Evolutionary conservation across 2,113 vertebrate species (phyloP), one percentile per base, ranked within the genome.

Genomic region (Guaruba guarouba): DNA sequence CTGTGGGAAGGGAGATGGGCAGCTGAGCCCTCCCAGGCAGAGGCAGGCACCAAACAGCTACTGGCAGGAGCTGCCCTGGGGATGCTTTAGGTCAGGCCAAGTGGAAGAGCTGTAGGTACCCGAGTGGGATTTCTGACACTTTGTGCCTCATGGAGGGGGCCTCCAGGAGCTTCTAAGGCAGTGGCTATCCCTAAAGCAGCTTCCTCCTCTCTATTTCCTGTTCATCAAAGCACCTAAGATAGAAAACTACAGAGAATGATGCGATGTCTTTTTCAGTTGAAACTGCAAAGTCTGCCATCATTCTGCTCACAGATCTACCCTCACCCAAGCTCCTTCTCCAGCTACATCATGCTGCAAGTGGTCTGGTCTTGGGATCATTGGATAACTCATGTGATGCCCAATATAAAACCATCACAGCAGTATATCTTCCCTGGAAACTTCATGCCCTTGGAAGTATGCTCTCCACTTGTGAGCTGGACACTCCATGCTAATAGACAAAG

Each of bases 111-210:
- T 48, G 7, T 5, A 17, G 33, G 55, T 19, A 59, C 5, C 28
- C 0, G 0, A 10, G 16, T 28, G 23, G 22, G 48, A 64, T 66
- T 35, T 39, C 37, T 51, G 67, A 31, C 46, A 84, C 29, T 7
- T 35, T 1, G 1, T 73, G 66, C 44, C 59, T 28, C 22, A 10
- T 29, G 17, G 29, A 67, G n/a, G 35, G 33, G 29, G 11, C 17
- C 46, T 66, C 43, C 63, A 22, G 11, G 8, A 48, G 29, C 20
- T 54, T 35, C 66, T 44, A 41, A 52, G 19, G 39, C n/a, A 24
- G 37, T 22, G 55, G 12, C 33, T 44, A 33, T 17, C 37, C 52
- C 15, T 39, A 37, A 33, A 86, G 25, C 20, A 86, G 20, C 63
- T 63, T 70, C 24, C 11, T 46, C 17, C n/a, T 29, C 31, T 31